Evolutionary conservation across 2,113 vertebrate genomes (phyloP).

Genomic region (Aegotheles bennettii): DNA sequence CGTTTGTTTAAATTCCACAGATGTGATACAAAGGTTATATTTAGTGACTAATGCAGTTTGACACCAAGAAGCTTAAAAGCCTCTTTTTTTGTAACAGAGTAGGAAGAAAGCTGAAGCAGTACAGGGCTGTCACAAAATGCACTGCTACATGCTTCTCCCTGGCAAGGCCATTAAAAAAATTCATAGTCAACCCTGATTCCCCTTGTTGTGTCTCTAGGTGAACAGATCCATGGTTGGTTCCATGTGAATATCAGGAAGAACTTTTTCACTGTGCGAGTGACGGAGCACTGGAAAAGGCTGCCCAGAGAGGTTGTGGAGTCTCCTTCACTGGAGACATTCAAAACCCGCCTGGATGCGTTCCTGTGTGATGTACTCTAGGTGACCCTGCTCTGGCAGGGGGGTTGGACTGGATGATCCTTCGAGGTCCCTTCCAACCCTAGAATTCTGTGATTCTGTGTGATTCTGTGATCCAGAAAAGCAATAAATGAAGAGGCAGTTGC

Average conservation of each 20-base stretch:
- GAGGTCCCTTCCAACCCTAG: no score
- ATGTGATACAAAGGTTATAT: constrained; percentile 37
- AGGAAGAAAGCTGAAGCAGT: not conserved
- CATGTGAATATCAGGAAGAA: no score
- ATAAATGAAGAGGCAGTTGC: not conserved
- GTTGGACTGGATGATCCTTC: no score
- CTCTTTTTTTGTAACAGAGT: not conserved
- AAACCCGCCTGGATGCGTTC: no score
- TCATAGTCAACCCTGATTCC: not conserved
- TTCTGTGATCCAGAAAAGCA: not conserved
- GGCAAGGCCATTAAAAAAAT: not conserved
- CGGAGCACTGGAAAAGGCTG: no score
- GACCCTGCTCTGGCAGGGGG: no score
- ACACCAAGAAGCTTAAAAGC: not conserved
- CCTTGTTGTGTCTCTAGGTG: not conserved
- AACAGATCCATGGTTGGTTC: no score
- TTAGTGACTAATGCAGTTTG: constrained; percentile 6
- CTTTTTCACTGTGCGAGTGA: no score
- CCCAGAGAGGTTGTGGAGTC: no score
- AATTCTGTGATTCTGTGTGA: no score
- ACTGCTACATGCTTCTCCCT: not conserved
- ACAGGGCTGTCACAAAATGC: not conserved
- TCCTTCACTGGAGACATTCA: no score
- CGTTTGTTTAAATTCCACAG: constrained; percentile 22
- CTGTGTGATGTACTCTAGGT: no score